Base-by-base conservation (phyloP, 2,113 vertebrate genomes). In the Cyphomyrus discorhynchus region DNA sequence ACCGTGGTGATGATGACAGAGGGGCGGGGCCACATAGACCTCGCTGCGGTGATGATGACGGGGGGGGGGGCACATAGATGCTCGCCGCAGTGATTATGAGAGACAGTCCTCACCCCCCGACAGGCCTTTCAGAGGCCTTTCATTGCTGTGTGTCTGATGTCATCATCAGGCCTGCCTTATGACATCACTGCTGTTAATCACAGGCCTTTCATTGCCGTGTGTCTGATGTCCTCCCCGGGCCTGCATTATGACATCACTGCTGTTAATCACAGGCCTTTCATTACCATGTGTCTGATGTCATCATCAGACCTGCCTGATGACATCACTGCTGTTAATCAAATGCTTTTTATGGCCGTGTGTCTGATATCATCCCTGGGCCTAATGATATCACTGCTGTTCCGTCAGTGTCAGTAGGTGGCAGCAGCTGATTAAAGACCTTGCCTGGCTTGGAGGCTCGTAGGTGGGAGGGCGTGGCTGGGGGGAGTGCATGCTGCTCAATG, bases 341-440 rank as follows among this genome's bases (percentile, higher is more conserved):
- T 13, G 5, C 21, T 2, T 7, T 21, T 66, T 2, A 2, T 66
- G 8, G 21, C 19, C 5, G 19, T 66, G 21, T 24, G 62, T 66
- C 50, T 17, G 50, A 52, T 17, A 4, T 17, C 62, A 27, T 24
- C 13, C 39, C 15, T 39, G 46, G 88, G 13, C 13, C 13, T 52
- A 52, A 52, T 91, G 90, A 89, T 58, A 88, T 86, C 77, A 91
- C 85, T 74, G 91, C 52, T 92, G 49, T 91, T 88, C 27, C 42
- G 19, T 82, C 58, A 24, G 84, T 90, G 92, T 90, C 93, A 93
- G 93, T 91, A 93, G 91, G 90, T 92, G 93, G 93, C 93, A 92
- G 92, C 90, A 91, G 58, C 90, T 90, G 92, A 92, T 93, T 91
- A 90, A 92, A 87, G 77, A 89, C 90, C 35, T 77, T 88, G 53